These are phyloP conservation scores for Temnothorax ravouxi DNA, from an alignment of 2,888 invertebrate species.

Conservation along the genomic window DNA sequence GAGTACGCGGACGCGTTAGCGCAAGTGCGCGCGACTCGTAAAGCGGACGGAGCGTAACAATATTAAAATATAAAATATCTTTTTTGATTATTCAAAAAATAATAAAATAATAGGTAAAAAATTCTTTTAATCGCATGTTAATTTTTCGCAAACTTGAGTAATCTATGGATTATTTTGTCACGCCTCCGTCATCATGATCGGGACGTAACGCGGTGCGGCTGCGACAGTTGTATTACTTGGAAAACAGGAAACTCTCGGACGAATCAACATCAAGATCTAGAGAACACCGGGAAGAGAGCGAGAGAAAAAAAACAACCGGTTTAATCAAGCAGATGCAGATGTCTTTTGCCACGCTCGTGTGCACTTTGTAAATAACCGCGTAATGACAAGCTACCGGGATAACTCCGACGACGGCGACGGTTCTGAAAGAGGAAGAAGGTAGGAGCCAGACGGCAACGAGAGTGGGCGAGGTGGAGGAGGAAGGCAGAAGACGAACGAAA, in stretches of 20 bases:
- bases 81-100: background rate
- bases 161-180: slow-evolving; percentile 50
- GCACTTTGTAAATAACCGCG: slow-evolving; percentile 65
- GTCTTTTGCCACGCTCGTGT: slow-evolving; percentile 62
- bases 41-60: no score
- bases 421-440: slow-evolving; percentile 36
- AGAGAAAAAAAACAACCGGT: slow-evolving; percentile 63
- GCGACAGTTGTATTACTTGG: slow-evolving; percentile 40
- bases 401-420: slow-evolving; percentile 48
- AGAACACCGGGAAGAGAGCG: slow-evolving; percentile 38
- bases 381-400: slow-evolving; percentile 63
- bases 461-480: slow-evolving; percentile 40
- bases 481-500: slow-evolving; percentile 59
- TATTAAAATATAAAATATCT: background rate
- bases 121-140: background rate
- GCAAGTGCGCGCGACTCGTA: no score
- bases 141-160: background rate
- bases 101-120: background rate
- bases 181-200: slow-evolving; percentile 37
- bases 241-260: slow-evolving; percentile 50
- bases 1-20: no score
- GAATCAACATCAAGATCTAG: slow-evolving; percentile 23
- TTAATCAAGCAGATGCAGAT: slow-evolving; percentile 62
- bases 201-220: slow-evolving; percentile 24
- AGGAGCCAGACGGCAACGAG: slow-evolving; percentile 5